A percentile compares a stretch with the other conserved stretches of the same genome.
Conservation (phyloP, 2,113 vertebrate species). For the Entomyzon cyanotis region DNA sequence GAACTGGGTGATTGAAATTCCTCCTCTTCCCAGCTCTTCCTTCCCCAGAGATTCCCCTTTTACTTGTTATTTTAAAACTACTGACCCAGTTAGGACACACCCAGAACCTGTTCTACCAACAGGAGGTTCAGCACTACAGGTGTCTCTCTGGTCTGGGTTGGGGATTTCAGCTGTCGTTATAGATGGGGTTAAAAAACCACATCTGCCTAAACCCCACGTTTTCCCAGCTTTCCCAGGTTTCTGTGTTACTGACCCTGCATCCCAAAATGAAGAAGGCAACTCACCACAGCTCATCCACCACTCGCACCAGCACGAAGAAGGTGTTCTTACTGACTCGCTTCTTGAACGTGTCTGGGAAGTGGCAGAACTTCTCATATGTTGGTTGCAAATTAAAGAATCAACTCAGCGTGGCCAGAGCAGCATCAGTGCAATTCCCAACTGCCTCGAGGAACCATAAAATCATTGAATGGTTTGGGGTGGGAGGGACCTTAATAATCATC, state of each 20-base stretch:
- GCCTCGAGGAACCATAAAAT: neutral
- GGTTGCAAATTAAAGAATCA: conserved; percentile 79
- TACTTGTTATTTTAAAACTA: neutral
- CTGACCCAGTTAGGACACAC: neutral
- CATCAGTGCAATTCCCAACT: neutral
- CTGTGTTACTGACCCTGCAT: neutral
- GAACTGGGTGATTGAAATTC: neutral
- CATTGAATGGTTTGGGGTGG: neutral
- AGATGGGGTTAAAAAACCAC: neutral
- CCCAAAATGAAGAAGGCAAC: neutral
- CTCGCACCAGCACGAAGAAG: conserved; percentile 95
- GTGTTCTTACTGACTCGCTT: conserved; percentile 99
- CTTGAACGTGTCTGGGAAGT: conserved; percentile 94
- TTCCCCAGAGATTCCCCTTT: neutral
- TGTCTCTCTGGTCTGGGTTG: accelerated
- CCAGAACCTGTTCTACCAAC: neutral
- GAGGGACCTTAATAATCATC: neutral
- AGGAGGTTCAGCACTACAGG: neutral
- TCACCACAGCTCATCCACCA: conserved; percentile 98
- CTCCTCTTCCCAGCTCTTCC: neutral
- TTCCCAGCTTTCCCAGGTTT: neutral
- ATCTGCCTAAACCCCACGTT: neutral
- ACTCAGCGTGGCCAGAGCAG: neutral
- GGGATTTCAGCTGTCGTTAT: neutral
- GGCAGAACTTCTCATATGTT: conserved; percentile 95